Evolutionary conservation across 1,140 invertebrate genomes (phyloP).

Genomic region (Cyphomyrmex costatus): DNA sequence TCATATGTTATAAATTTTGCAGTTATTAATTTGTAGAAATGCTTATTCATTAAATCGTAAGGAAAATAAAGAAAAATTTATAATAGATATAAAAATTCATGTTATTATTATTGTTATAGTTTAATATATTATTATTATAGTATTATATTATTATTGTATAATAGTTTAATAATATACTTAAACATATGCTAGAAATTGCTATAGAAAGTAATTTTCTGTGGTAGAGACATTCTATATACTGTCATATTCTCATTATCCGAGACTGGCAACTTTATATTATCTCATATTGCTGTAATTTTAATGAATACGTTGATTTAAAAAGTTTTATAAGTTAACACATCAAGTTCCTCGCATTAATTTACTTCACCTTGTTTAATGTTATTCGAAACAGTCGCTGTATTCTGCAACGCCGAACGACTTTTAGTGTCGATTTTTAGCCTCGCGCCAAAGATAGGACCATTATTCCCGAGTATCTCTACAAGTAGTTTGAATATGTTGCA

Average conservation of each 20-base stretch:
- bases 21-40: not conserved
- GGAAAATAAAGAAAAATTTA: not conserved
- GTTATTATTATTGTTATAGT: not conserved
- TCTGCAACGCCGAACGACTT: not conserved
- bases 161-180: not conserved
- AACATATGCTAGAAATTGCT: not conserved
- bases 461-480: conserved; percentile 22
- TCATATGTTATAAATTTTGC: not conserved
- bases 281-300: conserved; percentile 24
- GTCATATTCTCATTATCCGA: not conserved
- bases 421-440: not conserved
- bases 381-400: not conserved
- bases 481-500: conserved; percentile 54
- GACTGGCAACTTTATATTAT: not conserved
- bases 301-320: not conserved
- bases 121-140: not conserved
- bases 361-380: conserved; percentile 9
- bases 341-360: conserved; percentile 18
- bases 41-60: not conserved
- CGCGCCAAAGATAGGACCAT: conserved; percentile 5
- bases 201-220: not conserved
- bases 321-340: not conserved
- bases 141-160: conserved; percentile 2
- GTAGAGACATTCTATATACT: not conserved
- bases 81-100: not conserved